Percentiles rank a stretch among this genome's conserved stretches.
These are phyloP conservation scores for Anarsia innoxiella DNA, from an alignment of 2,888 invertebrate genomes.

Conservation along the genomic window DNA sequence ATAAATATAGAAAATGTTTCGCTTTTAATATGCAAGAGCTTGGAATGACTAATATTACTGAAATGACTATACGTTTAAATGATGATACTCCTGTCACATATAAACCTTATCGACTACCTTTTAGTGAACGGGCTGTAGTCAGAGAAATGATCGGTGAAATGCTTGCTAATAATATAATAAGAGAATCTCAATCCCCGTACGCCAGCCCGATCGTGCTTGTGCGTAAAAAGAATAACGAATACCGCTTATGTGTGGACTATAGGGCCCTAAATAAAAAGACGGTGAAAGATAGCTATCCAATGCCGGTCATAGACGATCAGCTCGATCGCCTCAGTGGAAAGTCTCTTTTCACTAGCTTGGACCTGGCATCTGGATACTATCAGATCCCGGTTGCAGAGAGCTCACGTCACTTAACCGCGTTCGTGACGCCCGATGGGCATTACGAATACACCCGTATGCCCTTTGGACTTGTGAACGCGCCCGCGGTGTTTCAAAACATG, in stretches of 20 bases:
- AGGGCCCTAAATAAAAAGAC: conserved; percentile 15
- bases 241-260: conserved; percentile 20
- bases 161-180: conserved; percentile 11
- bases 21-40: not conserved
- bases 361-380: conserved; percentile 10
- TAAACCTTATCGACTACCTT: conserved; percentile 15
- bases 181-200: conserved; percentile 14
- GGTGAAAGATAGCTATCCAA: conserved; percentile 8
- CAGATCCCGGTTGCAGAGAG: conserved; percentile 22
- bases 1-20: conserved; percentile 3
- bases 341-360: conserved; percentile 7
- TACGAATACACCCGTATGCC: conserved; percentile 14
- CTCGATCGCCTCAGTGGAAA: conserved; percentile 12
- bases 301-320: conserved; percentile 23
- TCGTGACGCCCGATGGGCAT: conserved; percentile 13
- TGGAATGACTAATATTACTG: not conserved
- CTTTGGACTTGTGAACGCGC: conserved; percentile 25
- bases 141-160: conserved; percentile 13
- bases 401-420: conserved; percentile 14
- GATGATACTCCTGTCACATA: conserved; percentile 2
- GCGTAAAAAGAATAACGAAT: conserved; percentile 15
- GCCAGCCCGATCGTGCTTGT: conserved; percentile 18
- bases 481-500: conserved; percentile 28
- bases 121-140: conserved; percentile 13
- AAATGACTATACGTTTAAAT: conserved; percentile 1